Conservation (phyloP, 2,113 vertebrate species). For the Callopanchax toddi region DNA sequence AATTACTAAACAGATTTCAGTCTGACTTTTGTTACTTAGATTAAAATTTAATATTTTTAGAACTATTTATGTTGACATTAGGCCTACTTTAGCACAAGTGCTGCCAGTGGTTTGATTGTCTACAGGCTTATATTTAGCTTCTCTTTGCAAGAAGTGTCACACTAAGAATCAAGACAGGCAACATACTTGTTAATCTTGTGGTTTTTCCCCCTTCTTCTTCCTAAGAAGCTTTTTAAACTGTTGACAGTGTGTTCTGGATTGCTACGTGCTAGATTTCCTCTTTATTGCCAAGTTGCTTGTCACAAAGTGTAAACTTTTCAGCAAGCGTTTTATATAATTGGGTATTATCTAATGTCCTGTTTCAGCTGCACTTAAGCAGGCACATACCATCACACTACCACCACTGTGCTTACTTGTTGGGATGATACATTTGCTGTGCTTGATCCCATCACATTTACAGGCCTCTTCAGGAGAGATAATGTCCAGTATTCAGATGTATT, state of each 20-base stretch:
- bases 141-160: too few relatives aligned
- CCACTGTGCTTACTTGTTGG: neutral
- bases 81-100: neutral
- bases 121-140: neutral
- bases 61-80: neutral
- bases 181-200: neutral
- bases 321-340: neutral
- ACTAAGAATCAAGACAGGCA: neutral
- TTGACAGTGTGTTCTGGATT: neutral
- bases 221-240: neutral
- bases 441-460: too few relatives aligned
- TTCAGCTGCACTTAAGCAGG: neutral
- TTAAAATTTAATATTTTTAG: neutral
- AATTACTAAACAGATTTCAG: too few relatives aligned
- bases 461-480: too few relatives aligned
- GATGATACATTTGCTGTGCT: too few relatives aligned
- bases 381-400: neutral
- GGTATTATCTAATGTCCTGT: neutral
- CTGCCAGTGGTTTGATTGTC: neutral
- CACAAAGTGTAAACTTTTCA: too few relatives aligned
- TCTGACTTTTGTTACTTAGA: neutral
- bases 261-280: neutral
- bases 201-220: neutral
- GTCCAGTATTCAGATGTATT: too few relatives aligned
- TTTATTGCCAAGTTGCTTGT: neutral